Percentiles rank a stretch among this genome's conserved stretches.
Conservation (phyloP, 2,113 vertebrate genomes). For the Lepisosteus oculatus region DNA sequence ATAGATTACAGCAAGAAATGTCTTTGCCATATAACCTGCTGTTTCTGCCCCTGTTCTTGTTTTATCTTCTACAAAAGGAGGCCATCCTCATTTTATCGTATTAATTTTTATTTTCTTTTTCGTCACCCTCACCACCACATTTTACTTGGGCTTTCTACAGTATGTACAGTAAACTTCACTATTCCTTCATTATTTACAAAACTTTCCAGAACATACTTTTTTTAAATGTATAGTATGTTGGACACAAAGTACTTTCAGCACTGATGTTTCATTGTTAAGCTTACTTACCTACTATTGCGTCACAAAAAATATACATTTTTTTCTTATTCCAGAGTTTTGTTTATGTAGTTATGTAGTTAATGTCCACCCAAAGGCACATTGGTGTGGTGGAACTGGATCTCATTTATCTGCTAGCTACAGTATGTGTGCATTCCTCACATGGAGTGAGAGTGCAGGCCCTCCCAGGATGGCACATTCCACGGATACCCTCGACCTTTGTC, state of each 20-base stretch:
- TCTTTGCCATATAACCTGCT: constrained; percentile 65
- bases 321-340: too few species aligned
- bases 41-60: constrained; percentile 47
- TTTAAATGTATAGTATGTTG: too few species aligned
- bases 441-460: not conserved
- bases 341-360: too few species aligned
- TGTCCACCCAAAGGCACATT: too few species aligned
- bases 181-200: too few species aligned
- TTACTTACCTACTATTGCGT: too few species aligned
- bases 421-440: not conserved
- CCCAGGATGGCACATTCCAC: not conserved
- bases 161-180: not conserved
- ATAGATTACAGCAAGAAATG: constrained; percentile 46
- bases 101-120: constrained; percentile 35
- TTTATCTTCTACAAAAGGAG: constrained; percentile 65
- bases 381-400: not conserved
- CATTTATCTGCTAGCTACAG: not conserved
- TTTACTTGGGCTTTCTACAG: constrained; percentile 41
- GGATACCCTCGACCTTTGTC: not conserved
- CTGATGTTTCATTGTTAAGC: too few species aligned
- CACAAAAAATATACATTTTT: too few species aligned
- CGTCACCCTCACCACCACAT: constrained; percentile 32
- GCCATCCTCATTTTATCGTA: constrained; percentile 53
- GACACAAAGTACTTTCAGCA: too few species aligned
- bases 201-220: too few species aligned